Conservation (phyloP, 2,888 invertebrate species). For the Brachycybe producta region DNA sequence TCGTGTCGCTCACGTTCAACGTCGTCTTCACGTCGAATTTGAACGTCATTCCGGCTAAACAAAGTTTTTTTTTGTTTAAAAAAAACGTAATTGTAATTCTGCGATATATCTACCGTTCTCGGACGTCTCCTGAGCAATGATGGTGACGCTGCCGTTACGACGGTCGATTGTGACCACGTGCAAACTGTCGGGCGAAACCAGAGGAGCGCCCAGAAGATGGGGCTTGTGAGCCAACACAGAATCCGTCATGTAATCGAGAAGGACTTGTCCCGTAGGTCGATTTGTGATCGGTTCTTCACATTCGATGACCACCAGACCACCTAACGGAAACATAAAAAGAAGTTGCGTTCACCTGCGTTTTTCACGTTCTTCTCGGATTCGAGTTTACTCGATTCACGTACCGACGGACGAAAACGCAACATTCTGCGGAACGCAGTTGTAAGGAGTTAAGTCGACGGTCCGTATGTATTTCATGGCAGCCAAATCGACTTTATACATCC, state of each 20-base stretch:
- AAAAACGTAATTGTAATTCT: slow-evolving; percentile 2
- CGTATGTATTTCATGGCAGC: slow-evolving; percentile 55
- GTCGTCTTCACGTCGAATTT: slow-evolving; percentile 61
- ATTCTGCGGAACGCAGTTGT: slow-evolving; percentile 56
- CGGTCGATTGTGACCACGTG: slow-evolving; percentile 53
- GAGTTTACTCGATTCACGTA: slow-evolving; percentile 37
- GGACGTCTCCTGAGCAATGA: slow-evolving; percentile 50
- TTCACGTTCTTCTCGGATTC: not conserved
- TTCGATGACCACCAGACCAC: slow-evolving; percentile 56
- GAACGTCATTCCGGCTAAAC: slow-evolving; percentile 45
- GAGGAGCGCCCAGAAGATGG: slow-evolving; percentile 49
- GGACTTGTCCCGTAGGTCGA: slow-evolving; percentile 49
- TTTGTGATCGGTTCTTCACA: slow-evolving; percentile 53
- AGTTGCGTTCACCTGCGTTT: not conserved
- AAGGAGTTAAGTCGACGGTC: slow-evolving; percentile 54
- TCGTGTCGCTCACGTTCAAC: slow-evolving; percentile 54
- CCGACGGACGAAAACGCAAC: slow-evolving; percentile 57
- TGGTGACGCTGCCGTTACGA: slow-evolving; percentile 43
- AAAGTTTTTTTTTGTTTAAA: not conserved
- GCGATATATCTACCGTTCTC: slow-evolving; percentile 23
- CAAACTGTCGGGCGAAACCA: slow-evolving; percentile 55
- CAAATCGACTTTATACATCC: slow-evolving; percentile 57
- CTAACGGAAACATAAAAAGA: slow-evolving; percentile 33
- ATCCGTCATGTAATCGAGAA: slow-evolving; percentile 58
- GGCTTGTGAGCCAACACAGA: slow-evolving; percentile 50